These are phyloP conservation scores for Sinocyclocheilus anshuiensis DNA, from an alignment of 2,113 vertebrate genomes.

Conservation along the genomic window DNA sequence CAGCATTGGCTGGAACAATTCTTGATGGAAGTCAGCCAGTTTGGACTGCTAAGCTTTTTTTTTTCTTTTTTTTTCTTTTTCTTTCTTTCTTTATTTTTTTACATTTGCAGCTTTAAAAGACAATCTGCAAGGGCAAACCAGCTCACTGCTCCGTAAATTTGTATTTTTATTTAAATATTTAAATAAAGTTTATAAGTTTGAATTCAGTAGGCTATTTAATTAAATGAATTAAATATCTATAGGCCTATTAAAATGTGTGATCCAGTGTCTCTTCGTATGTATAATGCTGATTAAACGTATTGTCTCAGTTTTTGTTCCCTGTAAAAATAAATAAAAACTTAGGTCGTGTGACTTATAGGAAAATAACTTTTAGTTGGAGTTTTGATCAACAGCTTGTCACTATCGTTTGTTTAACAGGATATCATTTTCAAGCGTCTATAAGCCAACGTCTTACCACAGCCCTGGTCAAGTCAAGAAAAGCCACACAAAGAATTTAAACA, in stretches of 20 bases:
- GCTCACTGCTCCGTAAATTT: neutral
- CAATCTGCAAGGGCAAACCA: neutral
- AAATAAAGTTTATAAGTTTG: neutral
- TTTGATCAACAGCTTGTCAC: conserved; percentile 4
- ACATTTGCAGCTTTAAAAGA: neutral
- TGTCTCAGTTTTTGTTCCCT: neutral
- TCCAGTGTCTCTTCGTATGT: too few relatives aligned
- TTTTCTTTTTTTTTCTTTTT: neutral
- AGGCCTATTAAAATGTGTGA: neutral
- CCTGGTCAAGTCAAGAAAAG: neutral
- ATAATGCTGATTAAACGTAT: neutral
- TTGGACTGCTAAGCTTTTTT: neutral
- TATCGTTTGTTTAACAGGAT: neutral
- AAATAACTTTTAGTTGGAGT: neutral
- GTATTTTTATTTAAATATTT: neutral
- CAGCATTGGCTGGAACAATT: neutral
- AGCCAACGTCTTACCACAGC: neutral
- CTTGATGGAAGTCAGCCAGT: neutral
- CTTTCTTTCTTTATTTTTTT: neutral
- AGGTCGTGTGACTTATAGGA: neutral
- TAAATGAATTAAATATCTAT: neutral
- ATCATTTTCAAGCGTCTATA: neutral
- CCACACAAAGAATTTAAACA: conserved; percentile 11
- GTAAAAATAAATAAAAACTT: neutral
- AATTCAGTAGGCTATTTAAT: neutral